Evolutionary conservation across 2,888 invertebrate species (phyloP), one percentile per base, ranked within the genome.

Genomic region (Thera obeliscata): DNA sequence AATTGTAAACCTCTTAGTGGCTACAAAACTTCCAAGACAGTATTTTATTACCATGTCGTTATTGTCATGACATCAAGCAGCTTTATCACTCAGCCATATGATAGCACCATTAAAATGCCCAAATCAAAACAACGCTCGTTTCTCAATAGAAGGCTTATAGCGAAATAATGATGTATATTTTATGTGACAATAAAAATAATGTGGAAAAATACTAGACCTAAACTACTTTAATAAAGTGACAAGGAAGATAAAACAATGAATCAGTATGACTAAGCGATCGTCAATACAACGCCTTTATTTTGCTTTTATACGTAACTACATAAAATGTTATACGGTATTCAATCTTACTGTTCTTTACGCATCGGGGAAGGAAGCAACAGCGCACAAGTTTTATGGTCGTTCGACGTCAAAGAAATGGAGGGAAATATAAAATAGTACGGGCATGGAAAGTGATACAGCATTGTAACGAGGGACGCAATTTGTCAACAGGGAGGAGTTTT

Each of bases 401-500:
- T 78, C 70, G 74, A 76, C 77, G 78, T 82, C 80, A 79, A 81
- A 80, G 76, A 77, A 70, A 74, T 80, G 76, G 76, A 79, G 79
- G 79, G 78, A 83, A 82, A 82, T 81, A 87, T 85, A 85, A 86
- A 88, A 87, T 82, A 75, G 69, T 81, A 82, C 75, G 81, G 79
- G 73, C 80, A 74, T 81, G 75, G 81, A 82, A 86, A 84, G 81
- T 80, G 86, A 86, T 85, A 85, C 79, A 80, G 80, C 77, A 85
- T 86, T 88, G 85, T 87, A 88, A 90, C 83, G 83, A 87, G 84
- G 69, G 70, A 70, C 77, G 80, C 83, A 84, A 87, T 90, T 90
- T 89, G 87, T 90, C 90, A 89, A 88, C 88, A 86, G 78, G 74
- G 80, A 73, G 72, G 78, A 83, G 83, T 87, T 87, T 89, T 87